phyloP scores from a whole-genome alignment of 1,140 invertebrate species.

The Penaeus chinensis region DNA sequence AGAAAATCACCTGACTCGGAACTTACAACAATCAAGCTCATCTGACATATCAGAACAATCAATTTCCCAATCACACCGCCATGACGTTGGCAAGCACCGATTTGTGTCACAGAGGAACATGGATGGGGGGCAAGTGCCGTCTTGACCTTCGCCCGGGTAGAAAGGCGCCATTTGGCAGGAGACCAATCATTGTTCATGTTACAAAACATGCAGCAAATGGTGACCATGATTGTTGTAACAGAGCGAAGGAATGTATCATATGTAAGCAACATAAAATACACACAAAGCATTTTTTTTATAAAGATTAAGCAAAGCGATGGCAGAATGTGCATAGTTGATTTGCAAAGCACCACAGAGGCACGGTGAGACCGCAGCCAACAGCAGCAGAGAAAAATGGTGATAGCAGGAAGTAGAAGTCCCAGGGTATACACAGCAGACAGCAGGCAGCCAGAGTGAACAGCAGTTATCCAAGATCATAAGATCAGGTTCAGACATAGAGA shows the following conservation, averaged over 20 bases:
- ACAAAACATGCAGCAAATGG: too few species aligned
- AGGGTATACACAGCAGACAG: too few species aligned
- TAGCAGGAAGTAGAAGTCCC: too few species aligned
- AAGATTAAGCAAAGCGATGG: too few species aligned
- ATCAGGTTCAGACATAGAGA: constrained; percentile 43
- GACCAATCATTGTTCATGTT: too few species aligned
- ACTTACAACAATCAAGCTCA: constrained; percentile 76
- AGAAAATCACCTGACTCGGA: background rate
- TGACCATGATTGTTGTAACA: too few species aligned
- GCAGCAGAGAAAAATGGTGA: too few species aligned
- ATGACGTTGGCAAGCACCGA: constrained; percentile 82
- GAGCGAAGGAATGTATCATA: too few species aligned
- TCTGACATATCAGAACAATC: constrained; percentile 88
- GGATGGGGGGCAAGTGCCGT: constrained; percentile 39
- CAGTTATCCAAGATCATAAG: constrained; percentile 17
- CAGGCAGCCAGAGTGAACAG: background rate
- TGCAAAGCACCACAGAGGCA: too few species aligned
- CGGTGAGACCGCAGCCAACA: too few species aligned
- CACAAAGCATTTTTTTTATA: background rate
- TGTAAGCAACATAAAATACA: background rate
- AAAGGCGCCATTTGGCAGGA: background rate
- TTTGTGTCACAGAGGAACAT: constrained; percentile 46
- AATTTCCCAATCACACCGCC: constrained; percentile 85
- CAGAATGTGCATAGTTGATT: too few species aligned
- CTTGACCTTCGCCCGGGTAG: constrained; percentile 11